Evolutionary conservation across 2,113 vertebrate species (phyloP).

Genomic region (Corynorhinus townsendii): DNA sequence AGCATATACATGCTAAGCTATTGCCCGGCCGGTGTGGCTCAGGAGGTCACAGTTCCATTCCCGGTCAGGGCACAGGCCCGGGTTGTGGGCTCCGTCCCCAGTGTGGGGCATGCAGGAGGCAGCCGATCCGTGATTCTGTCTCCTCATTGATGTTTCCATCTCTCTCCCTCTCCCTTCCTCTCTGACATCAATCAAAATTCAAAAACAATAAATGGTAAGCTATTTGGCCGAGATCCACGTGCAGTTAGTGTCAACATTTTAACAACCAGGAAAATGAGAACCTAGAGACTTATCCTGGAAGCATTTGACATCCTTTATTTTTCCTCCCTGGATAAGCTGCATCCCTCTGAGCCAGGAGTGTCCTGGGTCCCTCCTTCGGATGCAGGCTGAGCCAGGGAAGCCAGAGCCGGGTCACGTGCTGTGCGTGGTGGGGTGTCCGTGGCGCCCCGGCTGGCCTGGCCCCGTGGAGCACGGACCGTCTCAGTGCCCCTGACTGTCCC

Average conservation of each 20-base stretch:
- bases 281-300: neutral
- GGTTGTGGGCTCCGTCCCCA: too few species aligned
- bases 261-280: neutral
- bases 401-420: neutral
- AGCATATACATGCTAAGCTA: neutral
- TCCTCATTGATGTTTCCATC: too few species aligned
- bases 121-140: too few species aligned
- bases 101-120: too few species aligned
- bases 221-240: neutral
- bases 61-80: too few species aligned
- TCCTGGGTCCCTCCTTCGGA: fast-evolving
- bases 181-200: too few species aligned
- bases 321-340: neutral
- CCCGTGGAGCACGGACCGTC: fast-evolving
- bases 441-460: too few species aligned
- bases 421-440: fast-evolving
- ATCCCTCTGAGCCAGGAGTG: neutral
- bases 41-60: too few species aligned
- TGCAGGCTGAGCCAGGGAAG: neutral
- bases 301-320: neutral
- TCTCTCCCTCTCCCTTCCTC: too few species aligned
- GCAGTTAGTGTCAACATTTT: neutral
- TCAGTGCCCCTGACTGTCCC: neutral
- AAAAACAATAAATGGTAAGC: neutral
- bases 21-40: too few species aligned